Evolutionary conservation across 2,113 vertebrate species (phyloP), one percentile per base, ranked within the genome.

Genomic region (Empidonax alnorum): DNA sequence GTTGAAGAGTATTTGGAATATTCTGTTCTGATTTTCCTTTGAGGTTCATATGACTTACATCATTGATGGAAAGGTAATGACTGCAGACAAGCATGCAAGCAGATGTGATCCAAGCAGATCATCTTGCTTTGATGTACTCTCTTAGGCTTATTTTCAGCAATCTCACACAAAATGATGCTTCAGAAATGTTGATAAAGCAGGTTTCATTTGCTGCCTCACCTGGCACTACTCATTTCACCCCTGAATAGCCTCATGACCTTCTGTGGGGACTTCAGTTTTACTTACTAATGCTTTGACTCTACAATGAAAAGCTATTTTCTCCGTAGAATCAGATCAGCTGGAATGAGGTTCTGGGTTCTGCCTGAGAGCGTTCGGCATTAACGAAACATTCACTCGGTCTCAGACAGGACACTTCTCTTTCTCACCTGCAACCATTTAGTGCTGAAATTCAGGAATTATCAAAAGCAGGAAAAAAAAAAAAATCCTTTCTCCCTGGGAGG

Each of bases 121-220:
- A 50, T 42, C 71, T 63, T 78, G 35, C 47, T 75, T 61, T 79
- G 67, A 55, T 73, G 35, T 41, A 58, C 49, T 92, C 59, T 79
- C 53, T 71, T n/a, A 83, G 50, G 25, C 33, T 91, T 84, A 59
- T 92, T 96, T 94, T 73, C 72, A 90, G 74, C n/a, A 78, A 12
- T 62, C 79, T 65, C 42, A 35, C 19, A 63, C 4, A 1, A 96
- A 95, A 81, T 59, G 27, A 81, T 74, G 65, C 35, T 84, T 62
- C 0, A 7, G 25, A 89, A 87, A 67, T 20, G 61, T 41, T 83
- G 84, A 69, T 66, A 80, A 68, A 90, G 52, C 65, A 61, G 10
- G 25, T 83, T 96, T 83, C 50, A 27, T 53, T 94, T 77, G 81
- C 79, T 90, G 22, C 20, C 66, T 89, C 56, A 68, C 15, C 37